These are phyloP conservation scores for Silurus glanis DNA, from an alignment of 2,113 vertebrate genomes.

Conservation along the genomic window DNA sequence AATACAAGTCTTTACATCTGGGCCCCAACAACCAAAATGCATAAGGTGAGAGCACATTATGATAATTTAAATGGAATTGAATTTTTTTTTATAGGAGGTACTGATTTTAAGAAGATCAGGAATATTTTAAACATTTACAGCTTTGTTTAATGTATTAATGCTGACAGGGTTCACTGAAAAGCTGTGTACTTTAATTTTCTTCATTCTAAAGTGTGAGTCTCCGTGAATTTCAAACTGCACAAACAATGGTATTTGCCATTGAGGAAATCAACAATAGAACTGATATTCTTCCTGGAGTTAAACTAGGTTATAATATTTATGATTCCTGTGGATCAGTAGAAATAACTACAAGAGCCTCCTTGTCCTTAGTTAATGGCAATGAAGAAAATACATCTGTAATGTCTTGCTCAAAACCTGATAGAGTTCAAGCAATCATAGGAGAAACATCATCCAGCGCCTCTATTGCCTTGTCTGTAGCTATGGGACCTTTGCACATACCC, in stretches of 20 bases:
- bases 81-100: background rate
- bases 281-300: slow-evolving; percentile 8
- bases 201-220: slow-evolving; percentile 51
- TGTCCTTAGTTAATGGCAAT: no score
- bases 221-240: slow-evolving; percentile 59
- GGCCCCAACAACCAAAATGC: slow-evolving; percentile 48
- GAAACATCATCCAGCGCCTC: slow-evolving; percentile 65
- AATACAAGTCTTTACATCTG: slow-evolving; percentile 39
- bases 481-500: slow-evolving; percentile 66
- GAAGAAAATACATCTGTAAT: no score
- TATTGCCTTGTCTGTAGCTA: slow-evolving; percentile 53
- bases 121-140: background rate
- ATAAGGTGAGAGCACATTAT: slow-evolving; percentile 48
- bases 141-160: background rate
- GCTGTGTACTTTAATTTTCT: slow-evolving; percentile 7
- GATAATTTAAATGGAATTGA: background rate
- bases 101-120: background rate
- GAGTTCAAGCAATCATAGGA: no score
- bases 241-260: slow-evolving; percentile 62
- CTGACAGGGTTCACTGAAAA: background rate
- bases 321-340: no score
- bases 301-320: slow-evolving; percentile 53
- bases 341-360: no score
- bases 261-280: slow-evolving; percentile 56
- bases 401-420: no score